phyloP scores from a whole-genome alignment of 2,797 vertebrate species.

The Valencia hispanica region DNA sequence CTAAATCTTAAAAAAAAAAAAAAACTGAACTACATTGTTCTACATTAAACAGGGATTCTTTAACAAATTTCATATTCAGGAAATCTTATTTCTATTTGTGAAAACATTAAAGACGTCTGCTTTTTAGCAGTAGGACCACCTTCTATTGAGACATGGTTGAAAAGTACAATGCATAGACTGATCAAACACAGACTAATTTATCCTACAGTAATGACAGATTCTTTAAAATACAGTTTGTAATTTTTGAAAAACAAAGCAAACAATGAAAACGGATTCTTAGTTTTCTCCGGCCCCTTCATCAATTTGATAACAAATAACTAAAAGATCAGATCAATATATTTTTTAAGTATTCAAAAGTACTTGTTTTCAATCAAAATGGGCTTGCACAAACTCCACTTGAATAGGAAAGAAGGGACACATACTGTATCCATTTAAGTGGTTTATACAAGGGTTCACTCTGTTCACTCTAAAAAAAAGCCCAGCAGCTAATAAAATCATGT shows the following conservation, averaged over 20 bases:
- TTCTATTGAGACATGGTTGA: background rate
- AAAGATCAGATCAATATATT: background rate
- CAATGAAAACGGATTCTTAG: background rate
- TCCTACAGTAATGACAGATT: background rate
- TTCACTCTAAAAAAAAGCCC: slow-evolving; percentile 19
- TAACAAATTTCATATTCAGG: background rate
- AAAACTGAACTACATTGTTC: background rate
- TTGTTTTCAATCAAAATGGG: background rate
- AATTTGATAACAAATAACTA: background rate
- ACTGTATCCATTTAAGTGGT: slow-evolving; percentile 24
- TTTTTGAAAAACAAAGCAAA: background rate
- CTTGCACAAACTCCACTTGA: background rate
- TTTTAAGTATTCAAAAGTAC: background rate
- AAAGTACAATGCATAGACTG: background rate
- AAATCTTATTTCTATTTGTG: background rate
- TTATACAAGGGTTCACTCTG: slow-evolving; percentile 20
- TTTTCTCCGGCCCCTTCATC: background rate
- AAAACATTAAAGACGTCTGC: background rate
- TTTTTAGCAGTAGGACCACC: background rate
- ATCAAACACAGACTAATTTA: background rate
- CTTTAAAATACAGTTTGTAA: background rate
- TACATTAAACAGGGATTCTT: background rate
- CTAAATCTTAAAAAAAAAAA: no score
- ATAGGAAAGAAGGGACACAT: slow-evolving; percentile 6
- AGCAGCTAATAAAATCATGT: slow-evolving; percentile 25